Base-by-base conservation (phyloP, 2,888 invertebrate species). In the Xanthorhoe designata region DNA sequence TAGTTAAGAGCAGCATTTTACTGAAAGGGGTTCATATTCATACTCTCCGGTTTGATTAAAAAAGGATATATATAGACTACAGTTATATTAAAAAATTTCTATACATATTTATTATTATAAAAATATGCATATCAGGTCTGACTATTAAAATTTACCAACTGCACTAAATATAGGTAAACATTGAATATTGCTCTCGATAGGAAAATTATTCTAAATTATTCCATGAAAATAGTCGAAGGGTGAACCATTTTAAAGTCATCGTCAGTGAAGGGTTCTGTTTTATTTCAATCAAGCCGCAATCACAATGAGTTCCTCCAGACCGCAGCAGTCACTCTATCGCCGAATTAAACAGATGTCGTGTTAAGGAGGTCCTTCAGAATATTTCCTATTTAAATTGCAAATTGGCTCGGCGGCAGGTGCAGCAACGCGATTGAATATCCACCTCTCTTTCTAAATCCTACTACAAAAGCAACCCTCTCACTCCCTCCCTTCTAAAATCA, bases 311-410 rank as follows among this genome's bases (percentile, higher is more conserved):
- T 87, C 80, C 38, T 51, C 75, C 72, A 80, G 78, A 83, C 88
- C 87, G 77, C 89, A 88, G 84, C 86, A 88, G 91, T 90, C 88
- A 90, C 89, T 92, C 90, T 84, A 92, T 92, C 85, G 87, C 85
- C 92, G 90, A 92, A 93, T 92, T 90, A 91, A 92, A 89, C 92
- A 93, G 93, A 94, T 94, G 92, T 94, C 94, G 93, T 94, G 94
- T 93, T 94, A 94, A 94, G 91, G 91, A 94, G 92, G 89, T 91
- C 91, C 90, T 92, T 86, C 81, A 76, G 86, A 92, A 92, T 91
- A 91, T 91, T 69, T 92, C 91, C 89, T 91, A 94, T 94, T 93
- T 94, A 94, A 94, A 94, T 94, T 94, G 93, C 92, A 93, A 94
- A 94, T 94, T 92, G 83, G 86, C 86, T 85, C 86, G 88, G 90